Base-by-base conservation (phyloP, 2,888 invertebrate species). In the Hirtodrosophila histrioides region DNA sequence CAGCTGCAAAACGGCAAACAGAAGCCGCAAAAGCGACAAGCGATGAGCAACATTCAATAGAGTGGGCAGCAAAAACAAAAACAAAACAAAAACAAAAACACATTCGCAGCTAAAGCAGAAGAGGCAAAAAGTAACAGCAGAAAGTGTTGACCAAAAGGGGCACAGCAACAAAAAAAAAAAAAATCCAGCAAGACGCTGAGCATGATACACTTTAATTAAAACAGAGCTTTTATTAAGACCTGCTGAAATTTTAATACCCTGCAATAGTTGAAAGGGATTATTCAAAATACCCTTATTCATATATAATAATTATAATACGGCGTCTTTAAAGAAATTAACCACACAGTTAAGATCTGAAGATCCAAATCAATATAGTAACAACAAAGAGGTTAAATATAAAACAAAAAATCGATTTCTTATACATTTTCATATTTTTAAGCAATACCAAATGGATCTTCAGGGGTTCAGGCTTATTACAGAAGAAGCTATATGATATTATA, bases 11-110 rank as follows among this genome's bases (percentile, higher is more conserved):
- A 57, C 55, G 65, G 66, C 88, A 88, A 88, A 88, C 82, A 86
- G 82, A 83, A 83, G 82, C 82, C 85, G 62, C 85, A 84, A 80
- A 77, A 84, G 85, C 85, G 71, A 78, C 69, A 74, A 74, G 78
- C 74, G 74, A 68, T 74, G 73, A 73, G 62, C 78, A 58, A 49
- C 61, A 53, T 55, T 33, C 56, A 58, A 58, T 66, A 43, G 60
- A 76, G 78, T 70, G 72, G 77, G 77, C 40, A 71, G 66, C 23
- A 45, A 39, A 56, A 49, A 12, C 12, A 48, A 6, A n/a, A 40
- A 37, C 23, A 35, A 27, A 51, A 35, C 5, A 43, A 23, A 49
- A 39, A 27, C 24, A 35, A 29, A n/a, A n/a, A n/a, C n/a, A 17
- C 17, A 17, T 27, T 27, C 6, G 27, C 24, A 24, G 3, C 35